These are phyloP conservation scores for Trimorus sp. DNA, from an alignment of 2,888 invertebrate genomes.

Conservation along the genomic window DNA sequence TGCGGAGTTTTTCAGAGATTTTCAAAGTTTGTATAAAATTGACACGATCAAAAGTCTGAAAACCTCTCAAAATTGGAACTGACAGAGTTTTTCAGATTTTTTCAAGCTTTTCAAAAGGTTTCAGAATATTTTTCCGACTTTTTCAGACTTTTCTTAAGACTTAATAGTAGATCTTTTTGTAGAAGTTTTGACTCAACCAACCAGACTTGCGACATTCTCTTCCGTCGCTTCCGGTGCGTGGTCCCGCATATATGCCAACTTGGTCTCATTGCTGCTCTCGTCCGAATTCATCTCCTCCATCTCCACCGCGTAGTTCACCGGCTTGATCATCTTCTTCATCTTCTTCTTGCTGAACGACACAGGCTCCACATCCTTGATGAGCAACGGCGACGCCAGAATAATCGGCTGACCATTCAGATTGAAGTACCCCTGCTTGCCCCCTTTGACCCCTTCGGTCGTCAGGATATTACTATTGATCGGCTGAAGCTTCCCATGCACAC, in stretches of 20 bases:
- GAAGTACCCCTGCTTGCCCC: background rate
- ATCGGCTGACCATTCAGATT: conserved; percentile 24
- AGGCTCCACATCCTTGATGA: background rate
- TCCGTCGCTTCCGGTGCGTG: conserved; percentile 70
- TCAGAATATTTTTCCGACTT: no score
- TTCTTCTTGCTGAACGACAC: conserved; percentile 4
- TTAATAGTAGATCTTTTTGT: no score
- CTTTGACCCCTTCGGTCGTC: background rate
- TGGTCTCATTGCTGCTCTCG: conserved; percentile 53
- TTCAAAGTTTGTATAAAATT: no score
- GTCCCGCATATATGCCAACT: conserved; percentile 69
- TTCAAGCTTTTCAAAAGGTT: no score
- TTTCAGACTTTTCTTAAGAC: no score
- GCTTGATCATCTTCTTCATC: conserved; percentile 29
- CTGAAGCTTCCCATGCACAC: conserved; percentile 45
- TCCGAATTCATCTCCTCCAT: conserved; percentile 51
- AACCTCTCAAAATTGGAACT: no score
- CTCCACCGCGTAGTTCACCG: conserved; percentile 57
- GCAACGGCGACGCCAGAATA: conserved; percentile 32
- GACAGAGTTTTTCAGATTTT: no score
- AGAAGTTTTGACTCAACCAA: no score
- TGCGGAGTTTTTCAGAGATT: no score
- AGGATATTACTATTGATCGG: conserved; percentile 6
- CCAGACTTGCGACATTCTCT: conserved; percentile 54
- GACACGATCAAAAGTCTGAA: no score